Evolutionary conservation across 1,140 invertebrate species (phyloP), one percentile per base, ranked within the genome.

Genomic region (Psilanteris sp.): DNA sequence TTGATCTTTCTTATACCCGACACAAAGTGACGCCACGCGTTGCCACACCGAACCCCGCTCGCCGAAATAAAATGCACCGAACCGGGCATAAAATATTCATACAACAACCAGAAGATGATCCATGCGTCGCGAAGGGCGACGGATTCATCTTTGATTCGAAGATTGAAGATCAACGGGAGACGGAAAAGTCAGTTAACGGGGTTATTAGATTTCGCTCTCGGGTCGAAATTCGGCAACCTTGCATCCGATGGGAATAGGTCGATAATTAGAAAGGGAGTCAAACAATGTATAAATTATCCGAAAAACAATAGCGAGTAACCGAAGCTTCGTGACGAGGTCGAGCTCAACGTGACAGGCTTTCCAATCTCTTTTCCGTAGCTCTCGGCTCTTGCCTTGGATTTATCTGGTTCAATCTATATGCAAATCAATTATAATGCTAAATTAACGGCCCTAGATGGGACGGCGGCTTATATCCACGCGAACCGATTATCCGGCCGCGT

Each of bases 371-470:
- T 74, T 66, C 50, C 70, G 59, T 52, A 59, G 70, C 70, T 74
- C 39, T 41, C 31, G 44, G 34, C 48, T 67, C 48, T 77, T 64
- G 48, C 32, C 75, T 61, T 77, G 70, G 67, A 83, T 84, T 83
- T 81, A 85, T 80, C 79, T 75, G 81, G 81, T 85, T 85, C 81
- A 84, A 83, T 85, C 80, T 84, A 84, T 85, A 85, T 85, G 81
- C 82, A 84, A 86, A 85, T 83, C 80, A 84, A 85, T 85, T 85
- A 84, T 83, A 84, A 85, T 84, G 78, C 68, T 85, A 83, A 85
- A 85, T 85, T 83, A 85, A 84, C 79, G 73, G 75, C 72, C 67
- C 59, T 73, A 59, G 71, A 55, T 62, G 54, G 71, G 52, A 62
- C 34, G 68, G 31, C 64, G 66, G 67, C 34, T 74, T 78, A 66